phyloP scores from a whole-genome alignment of 2,888 invertebrate genomes.

The Onchidella celtica region DNA sequence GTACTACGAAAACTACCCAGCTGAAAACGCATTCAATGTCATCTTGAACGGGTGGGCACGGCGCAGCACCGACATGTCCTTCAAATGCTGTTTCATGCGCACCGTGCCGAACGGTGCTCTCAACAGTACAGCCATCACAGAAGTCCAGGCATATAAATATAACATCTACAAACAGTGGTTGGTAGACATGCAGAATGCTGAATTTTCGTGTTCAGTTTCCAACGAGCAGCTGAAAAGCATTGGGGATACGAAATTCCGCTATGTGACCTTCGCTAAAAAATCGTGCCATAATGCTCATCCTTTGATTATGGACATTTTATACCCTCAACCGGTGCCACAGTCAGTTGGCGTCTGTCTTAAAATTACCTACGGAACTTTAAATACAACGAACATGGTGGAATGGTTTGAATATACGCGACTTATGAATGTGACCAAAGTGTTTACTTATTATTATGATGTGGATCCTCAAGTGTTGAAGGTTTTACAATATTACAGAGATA shows the following conservation, averaged over 20 bases:
- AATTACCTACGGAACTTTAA: slow-evolving; percentile 35
- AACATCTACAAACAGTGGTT: slow-evolving; percentile 40
- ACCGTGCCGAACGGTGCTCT: neutral
- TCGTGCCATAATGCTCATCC: slow-evolving; percentile 15
- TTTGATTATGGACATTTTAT: slow-evolving; percentile 6
- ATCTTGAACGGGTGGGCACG: slow-evolving; percentile 46
- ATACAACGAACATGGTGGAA: slow-evolving; percentile 23
- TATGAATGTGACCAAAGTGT: slow-evolving; percentile 37
- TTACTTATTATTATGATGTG: slow-evolving; percentile 31
- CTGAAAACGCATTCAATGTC: slow-evolving; percentile 33
- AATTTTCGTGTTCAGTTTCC: slow-evolving; percentile 43
- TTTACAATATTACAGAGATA: slow-evolving; percentile 21
- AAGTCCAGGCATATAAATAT: slow-evolving; percentile 19
- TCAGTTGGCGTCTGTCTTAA: slow-evolving; percentile 41
- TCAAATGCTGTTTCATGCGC: slow-evolving; percentile 37
- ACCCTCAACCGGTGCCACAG: neutral
- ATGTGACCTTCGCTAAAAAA: slow-evolving; percentile 37
- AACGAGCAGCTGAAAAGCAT: neutral
- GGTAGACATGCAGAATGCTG: slow-evolving; percentile 43
- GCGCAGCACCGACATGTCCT: neutral
- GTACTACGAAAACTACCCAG: slow-evolving; percentile 12
- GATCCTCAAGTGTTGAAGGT: slow-evolving; percentile 3
- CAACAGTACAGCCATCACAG: neutral
- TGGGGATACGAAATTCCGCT: slow-evolving; percentile 22
- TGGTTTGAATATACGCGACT: slow-evolving; percentile 42